Percentiles rank a stretch among this genome's conserved stretches.
Conservation (phyloP, 2,888 invertebrate genomes). For the Drosophila macrothrix region DNA sequence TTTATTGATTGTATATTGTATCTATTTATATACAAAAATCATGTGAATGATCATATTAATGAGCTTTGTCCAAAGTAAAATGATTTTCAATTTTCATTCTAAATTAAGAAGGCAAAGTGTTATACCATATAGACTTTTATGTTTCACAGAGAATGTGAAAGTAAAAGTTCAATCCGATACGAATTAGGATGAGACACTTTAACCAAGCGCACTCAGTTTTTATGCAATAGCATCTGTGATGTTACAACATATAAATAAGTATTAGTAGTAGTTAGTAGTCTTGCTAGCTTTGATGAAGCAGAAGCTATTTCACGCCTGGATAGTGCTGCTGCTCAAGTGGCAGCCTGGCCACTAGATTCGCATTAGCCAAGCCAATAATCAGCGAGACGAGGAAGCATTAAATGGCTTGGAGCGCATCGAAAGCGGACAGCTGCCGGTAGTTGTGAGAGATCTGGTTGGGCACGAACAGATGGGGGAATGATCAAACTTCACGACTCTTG, state of each 20-base stretch:
- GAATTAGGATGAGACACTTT: neutral
- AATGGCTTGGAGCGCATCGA: constrained; percentile 47
- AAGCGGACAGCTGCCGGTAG: constrained; percentile 78
- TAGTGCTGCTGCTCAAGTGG: constrained; percentile 10
- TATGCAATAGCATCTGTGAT: neutral
- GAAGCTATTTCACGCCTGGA: constrained; percentile 31
- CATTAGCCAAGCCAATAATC: constrained; percentile 23
- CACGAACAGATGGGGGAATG: constrained; percentile 11
- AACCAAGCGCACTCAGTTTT: neutral
- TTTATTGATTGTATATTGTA: neutral
- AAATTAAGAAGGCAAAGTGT: neutral
- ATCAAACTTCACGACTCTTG: constrained; percentile 65
- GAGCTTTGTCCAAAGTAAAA: neutral
- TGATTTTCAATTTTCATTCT: neutral
- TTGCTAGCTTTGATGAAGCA: constrained; percentile 2
- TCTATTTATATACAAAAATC: neutral
- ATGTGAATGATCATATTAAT: neutral
- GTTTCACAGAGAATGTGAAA: constrained; percentile 4
- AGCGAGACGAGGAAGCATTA: constrained; percentile 58
- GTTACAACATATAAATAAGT: constrained; percentile 17
- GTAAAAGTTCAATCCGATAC: neutral
- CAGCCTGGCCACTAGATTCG: constrained; percentile 20
- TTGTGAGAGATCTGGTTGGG: constrained; percentile 19
- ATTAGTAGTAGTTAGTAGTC: neutral
- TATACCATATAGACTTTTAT: constrained; percentile 2